phyloP scores from a whole-genome alignment of 2,797 vertebrate genomes.

The Darevskia nairensis region DNA sequence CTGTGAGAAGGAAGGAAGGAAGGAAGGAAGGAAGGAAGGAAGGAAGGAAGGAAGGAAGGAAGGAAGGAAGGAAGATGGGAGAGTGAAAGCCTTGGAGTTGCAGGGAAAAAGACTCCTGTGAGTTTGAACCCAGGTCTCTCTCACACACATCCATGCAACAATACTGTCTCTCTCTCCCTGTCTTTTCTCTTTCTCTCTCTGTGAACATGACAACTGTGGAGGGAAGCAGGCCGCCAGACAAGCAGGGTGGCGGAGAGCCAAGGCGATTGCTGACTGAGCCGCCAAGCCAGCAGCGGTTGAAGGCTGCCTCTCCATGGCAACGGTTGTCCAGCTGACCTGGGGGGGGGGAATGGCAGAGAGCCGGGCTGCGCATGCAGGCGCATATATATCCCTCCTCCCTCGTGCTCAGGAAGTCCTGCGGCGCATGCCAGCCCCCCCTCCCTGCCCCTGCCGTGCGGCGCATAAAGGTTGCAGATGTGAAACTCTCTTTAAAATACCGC shows the following conservation, averaged over 20 bases:
- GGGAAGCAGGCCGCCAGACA: too few relatives aligned
- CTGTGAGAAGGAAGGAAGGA: too few relatives aligned
- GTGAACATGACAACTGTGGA: not conserved
- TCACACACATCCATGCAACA: not conserved
- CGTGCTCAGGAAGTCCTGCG: not conserved
- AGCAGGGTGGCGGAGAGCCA: not conserved
- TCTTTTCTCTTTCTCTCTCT: not conserved
- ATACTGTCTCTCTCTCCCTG: too few relatives aligned
- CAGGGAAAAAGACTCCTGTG: too few relatives aligned
- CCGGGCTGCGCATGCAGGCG: too few relatives aligned
- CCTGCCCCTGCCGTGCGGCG: not conserved
- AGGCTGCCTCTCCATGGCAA: slow-evolving; percentile 7
- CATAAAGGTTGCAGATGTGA: too few relatives aligned
- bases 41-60: too few relatives aligned
- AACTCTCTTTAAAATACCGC: too few relatives aligned
- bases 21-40: too few relatives aligned
- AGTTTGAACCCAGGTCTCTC: not conserved
- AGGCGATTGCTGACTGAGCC: not conserved
- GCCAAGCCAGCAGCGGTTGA: not conserved
- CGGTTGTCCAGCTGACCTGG: not conserved
- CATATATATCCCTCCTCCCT: not conserved
- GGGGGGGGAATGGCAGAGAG: not conserved
- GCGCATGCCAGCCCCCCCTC: not conserved
- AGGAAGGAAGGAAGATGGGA: too few relatives aligned
- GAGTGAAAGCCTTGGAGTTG: too few relatives aligned